Conservation (phyloP, 2,113 vertebrate species). For the Pomatostomus ruficeps region DNA sequence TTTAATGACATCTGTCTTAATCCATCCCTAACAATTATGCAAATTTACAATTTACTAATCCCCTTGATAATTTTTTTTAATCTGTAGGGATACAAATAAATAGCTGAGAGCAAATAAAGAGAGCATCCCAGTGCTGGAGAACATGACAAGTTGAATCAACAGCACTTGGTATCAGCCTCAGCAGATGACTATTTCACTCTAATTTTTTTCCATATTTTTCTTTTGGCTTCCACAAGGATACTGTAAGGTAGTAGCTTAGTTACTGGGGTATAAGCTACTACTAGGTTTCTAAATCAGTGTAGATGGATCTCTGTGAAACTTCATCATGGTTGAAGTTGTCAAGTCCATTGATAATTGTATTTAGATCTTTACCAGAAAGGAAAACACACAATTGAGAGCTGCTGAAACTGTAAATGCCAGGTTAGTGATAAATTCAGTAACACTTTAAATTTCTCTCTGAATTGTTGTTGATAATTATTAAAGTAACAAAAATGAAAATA, state of each 20-base stretch:
- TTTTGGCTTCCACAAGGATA: neutral
- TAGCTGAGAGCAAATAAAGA: neutral
- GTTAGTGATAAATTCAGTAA: neutral
- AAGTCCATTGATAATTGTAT: neutral
- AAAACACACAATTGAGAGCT: neutral
- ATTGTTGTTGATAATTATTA: neutral
- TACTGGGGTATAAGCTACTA: neutral
- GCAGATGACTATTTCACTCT: neutral
- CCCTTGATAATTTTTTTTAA: neutral
- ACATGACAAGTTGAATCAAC: neutral
- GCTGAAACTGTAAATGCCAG: neutral
- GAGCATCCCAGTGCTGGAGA: neutral
- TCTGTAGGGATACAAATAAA: neutral
- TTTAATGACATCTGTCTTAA: neutral
- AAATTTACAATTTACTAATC: neutral
- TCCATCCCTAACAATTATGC: neutral
- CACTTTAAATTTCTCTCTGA: neutral
- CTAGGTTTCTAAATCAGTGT: neutral
- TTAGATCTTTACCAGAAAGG: neutral
- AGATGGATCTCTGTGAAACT: neutral
- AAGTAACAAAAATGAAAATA: neutral
- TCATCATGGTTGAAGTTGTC: rapidly evolving
- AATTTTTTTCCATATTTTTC: neutral
- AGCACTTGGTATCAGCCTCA: neutral
- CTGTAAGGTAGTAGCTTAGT: neutral